Evolutionary conservation across 2,797 vertebrate genomes (phyloP).

Genomic region (Dallia pectoralis): DNA sequence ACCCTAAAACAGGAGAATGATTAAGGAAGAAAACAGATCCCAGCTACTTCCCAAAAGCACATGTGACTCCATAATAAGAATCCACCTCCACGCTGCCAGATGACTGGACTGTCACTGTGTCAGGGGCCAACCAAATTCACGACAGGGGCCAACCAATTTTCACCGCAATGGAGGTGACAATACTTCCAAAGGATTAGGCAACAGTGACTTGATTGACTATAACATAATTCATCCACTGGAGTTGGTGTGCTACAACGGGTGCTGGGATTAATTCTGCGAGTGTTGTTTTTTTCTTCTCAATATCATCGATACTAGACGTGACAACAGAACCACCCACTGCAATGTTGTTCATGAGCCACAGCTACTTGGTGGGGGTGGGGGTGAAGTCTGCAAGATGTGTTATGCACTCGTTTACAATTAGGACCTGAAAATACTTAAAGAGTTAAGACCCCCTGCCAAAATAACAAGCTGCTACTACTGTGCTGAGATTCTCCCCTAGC

Average conservation of each 20-base stretch:
- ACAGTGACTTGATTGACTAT: background rate
- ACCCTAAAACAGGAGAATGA: no score
- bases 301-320: background rate
- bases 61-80: background rate
- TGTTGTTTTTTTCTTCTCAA: background rate
- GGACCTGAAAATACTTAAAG: slow-evolving; percentile 33
- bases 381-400: slow-evolving; percentile 26
- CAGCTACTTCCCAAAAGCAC: no score
- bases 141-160: background rate
- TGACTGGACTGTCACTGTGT: background rate
- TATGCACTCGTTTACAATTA: slow-evolving; percentile 26
- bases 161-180: background rate
- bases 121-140: background rate
- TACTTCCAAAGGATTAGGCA: background rate
- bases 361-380: background rate
- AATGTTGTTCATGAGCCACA: background rate
- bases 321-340: slow-evolving; percentile 12
- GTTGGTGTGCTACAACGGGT: background rate
- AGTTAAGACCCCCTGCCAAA: slow-evolving; percentile 48
- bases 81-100: background rate
- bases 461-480: slow-evolving; percentile 39
- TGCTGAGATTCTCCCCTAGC: slow-evolving; percentile 16
- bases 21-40: no score
- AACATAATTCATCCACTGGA: background rate
- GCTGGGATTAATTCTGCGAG: background rate